Conservation (phyloP, 2,888 invertebrate species). For the Formica aserva region DNA sequence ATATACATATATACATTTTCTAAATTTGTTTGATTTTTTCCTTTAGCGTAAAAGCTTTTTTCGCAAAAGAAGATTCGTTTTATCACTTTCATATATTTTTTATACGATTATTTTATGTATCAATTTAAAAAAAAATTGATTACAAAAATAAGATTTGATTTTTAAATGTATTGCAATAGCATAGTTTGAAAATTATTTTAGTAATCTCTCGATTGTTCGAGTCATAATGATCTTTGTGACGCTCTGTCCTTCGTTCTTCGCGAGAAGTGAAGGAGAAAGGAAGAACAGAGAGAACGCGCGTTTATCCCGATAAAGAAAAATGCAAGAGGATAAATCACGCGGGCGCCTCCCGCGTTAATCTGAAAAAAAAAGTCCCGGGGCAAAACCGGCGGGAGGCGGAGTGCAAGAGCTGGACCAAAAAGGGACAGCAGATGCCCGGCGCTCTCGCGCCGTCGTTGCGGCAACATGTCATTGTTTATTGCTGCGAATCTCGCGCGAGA, state of each 20-base stretch:
- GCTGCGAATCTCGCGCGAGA: conserved; percentile 66
- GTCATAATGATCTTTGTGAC: not conserved
- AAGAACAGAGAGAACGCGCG: not conserved
- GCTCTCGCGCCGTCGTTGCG: conserved; percentile 56
- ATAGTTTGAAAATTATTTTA: not conserved
- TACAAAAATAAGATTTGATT: too few species aligned
- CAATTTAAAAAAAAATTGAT: too few species aligned
- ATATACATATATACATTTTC: too few species aligned
- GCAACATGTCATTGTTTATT: conserved; percentile 73
- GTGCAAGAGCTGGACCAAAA: conserved; percentile 53
- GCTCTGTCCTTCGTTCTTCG: conserved; percentile 5
- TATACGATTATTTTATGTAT: too few species aligned
- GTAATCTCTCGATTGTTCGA: not conserved
- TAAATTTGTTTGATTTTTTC: too few species aligned
- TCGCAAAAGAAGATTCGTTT: too few species aligned
- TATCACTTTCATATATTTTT: too few species aligned
- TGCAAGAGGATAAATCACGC: conserved; percentile 44
- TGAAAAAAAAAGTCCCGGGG: conserved; percentile 7
- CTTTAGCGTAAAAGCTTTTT: too few species aligned
- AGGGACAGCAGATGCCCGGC: conserved; percentile 42
- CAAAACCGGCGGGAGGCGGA: conserved; percentile 22
- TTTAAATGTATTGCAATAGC: too few species aligned
- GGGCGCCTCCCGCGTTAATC: conserved; percentile 41
- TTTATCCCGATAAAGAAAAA: conserved; percentile 38
- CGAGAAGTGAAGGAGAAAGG: conserved; percentile 22